phyloP scores from a whole-genome alignment of 2,797 vertebrate species.

The Dallia pectoralis region DNA sequence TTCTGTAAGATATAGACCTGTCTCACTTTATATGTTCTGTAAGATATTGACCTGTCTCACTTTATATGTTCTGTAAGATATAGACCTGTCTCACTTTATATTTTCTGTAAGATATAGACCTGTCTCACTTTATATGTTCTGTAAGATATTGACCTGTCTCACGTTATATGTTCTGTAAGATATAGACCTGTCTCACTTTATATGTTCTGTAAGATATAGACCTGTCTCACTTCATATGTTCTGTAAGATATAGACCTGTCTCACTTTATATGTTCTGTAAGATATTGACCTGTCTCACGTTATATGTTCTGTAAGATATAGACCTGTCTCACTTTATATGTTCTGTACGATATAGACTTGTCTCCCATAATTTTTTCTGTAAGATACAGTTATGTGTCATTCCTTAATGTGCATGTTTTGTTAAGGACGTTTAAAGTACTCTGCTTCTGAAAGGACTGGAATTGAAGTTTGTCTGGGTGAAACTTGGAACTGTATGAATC shows the following conservation, averaged over 20 bases:
- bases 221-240: background rate
- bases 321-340: no score
- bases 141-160: no score
- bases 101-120: no score
- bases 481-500: conserved; percentile 2
- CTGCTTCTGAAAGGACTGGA: background rate
- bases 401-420: background rate
- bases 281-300: background rate
- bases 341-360: no score
- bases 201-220: background rate
- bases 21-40: background rate
- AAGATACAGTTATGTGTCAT: background rate
- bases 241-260: no score
- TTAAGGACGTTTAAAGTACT: background rate
- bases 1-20: no score
- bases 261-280: background rate
- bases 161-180: no score
- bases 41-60: background rate
- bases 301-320: no score
- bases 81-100: no score
- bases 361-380: background rate
- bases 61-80: no score
- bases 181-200: no score
- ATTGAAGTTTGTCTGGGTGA: background rate
- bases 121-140: background rate